Evolutionary conservation across 2,797 vertebrate genomes (phyloP).

Genomic region (Pipistrellus pygmaeus): DNA sequence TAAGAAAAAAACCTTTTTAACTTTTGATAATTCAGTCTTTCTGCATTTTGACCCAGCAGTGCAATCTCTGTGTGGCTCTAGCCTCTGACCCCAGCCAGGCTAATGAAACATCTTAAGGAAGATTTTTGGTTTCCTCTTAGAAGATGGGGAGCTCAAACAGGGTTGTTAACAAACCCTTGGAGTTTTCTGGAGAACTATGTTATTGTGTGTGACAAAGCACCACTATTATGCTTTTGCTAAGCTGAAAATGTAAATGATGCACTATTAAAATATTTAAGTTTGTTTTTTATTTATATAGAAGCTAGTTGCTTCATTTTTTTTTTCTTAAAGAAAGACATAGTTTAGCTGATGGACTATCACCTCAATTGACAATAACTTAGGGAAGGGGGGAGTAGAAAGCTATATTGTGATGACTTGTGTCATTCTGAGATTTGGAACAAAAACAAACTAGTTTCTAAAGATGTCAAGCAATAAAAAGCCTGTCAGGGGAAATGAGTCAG

Average conservation of each 20-base stretch:
- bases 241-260: not conserved
- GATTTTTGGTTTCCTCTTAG: not conserved
- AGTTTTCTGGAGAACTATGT: not conserved
- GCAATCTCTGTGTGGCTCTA: not conserved
- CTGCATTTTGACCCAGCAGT: not conserved
- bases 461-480: slow-evolving; percentile 33
- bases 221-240: not conserved
- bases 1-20: not conserved
- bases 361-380: slow-evolving; percentile 55
- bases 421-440: slow-evolving; percentile 61
- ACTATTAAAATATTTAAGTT: slow-evolving; percentile 22
- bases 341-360: slow-evolving; percentile 31
- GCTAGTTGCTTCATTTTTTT: not conserved
- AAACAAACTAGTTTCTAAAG: slow-evolving; percentile 56
- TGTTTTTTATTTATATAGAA: slow-evolving; percentile 2
- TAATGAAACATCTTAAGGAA: not conserved
- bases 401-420: slow-evolving; percentile 57
- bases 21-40: not conserved
- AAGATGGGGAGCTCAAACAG: not conserved
- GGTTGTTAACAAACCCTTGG: not conserved
- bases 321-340: slow-evolving; percentile 30
- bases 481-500: slow-evolving; percentile 66
- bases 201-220: not conserved
- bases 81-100: not conserved
- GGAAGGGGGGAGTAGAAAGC: not conserved